A percentile compares a stretch with the other conserved stretches of the same genome.
These are phyloP conservation scores for Lepidochitona cinerea DNA, from an alignment of 2,888 invertebrate species.

Conservation along the genomic window DNA sequence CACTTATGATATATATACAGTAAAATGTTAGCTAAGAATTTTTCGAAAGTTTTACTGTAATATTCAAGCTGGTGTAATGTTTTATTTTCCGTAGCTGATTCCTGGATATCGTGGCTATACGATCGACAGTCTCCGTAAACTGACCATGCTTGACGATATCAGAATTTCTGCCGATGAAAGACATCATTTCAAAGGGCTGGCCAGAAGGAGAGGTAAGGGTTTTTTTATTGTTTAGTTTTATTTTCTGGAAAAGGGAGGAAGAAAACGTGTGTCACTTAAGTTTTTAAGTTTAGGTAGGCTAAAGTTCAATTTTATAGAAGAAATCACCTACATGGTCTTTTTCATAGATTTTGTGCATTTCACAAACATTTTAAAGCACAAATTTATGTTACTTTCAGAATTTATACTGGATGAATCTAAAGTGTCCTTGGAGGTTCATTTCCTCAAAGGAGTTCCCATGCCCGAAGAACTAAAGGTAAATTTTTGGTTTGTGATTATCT, in stretches of 20 bases:
- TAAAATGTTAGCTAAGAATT: too few relatives aligned
- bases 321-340: too few relatives aligned
- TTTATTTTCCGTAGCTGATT: constrained; percentile 61
- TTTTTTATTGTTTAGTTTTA: background rate
- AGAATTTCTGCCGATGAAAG: constrained; percentile 68
- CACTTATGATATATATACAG: too few relatives aligned
- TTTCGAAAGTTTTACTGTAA: too few relatives aligned
- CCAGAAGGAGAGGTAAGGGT: constrained; percentile 58
- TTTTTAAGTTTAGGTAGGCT: too few relatives aligned
- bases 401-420: constrained; percentile 65
- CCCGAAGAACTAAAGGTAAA: constrained; percentile 67
- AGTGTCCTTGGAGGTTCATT: constrained; percentile 52
- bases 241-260: too few relatives aligned
- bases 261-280: too few relatives aligned
- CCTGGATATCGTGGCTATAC: constrained; percentile 69
- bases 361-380: too few relatives aligned
- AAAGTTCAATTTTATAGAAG: too few relatives aligned
- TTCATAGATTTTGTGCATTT: too few relatives aligned
- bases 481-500: too few relatives aligned
- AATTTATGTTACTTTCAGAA: constrained; percentile 45
- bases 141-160: constrained; percentile 66
- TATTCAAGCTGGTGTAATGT: too few relatives aligned
- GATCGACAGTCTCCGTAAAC: constrained; percentile 62
- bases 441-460: constrained; percentile 62
- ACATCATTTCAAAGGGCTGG: constrained; percentile 65